Evolutionary conservation across 2,113 vertebrate species (phyloP).

Genomic region (Clarias batrachus): DNA sequence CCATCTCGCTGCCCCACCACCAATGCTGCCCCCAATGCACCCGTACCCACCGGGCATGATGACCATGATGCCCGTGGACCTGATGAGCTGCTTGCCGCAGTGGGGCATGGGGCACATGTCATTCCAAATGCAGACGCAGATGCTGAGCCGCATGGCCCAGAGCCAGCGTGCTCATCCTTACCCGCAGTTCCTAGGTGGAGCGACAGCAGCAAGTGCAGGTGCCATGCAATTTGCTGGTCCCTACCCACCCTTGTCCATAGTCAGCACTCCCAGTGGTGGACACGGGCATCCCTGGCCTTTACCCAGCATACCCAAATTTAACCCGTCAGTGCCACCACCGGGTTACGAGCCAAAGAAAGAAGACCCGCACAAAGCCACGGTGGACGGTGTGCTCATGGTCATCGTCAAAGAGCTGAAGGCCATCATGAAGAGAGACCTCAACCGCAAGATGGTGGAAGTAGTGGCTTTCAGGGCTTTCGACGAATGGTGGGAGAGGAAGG

Average conservation of each 20-base stretch:
- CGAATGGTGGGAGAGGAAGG: constrained; percentile 99
- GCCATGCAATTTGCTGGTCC: constrained; percentile 80
- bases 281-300: constrained; percentile 86
- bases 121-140: constrained; percentile 99
- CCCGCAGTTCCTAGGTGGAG: constrained; percentile 78
- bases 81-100: constrained; percentile 87
- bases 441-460: constrained; percentile 98
- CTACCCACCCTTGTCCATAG: constrained; percentile 80
- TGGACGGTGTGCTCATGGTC: constrained; percentile 91
- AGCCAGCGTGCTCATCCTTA: constrained; percentile 83
- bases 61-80: constrained; percentile 89
- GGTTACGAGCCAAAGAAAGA: constrained; percentile 92
- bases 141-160: constrained; percentile 96
- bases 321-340: constrained; percentile 91
- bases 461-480: constrained; percentile 96
- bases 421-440: constrained; percentile 98
- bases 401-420: constrained; percentile 98
- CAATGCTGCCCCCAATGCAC: constrained; percentile 80
- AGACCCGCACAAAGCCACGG: constrained; percentile 94
- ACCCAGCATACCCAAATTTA: constrained; percentile 84
- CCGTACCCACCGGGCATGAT: constrained; percentile 84
- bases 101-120: constrained; percentile 96
- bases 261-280: constrained; percentile 61
- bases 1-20: constrained; percentile 70
- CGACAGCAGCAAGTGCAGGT: background rate